Conservation (phyloP, 1,140 invertebrate species). For the Trachymyrmex cornetzi region DNA sequence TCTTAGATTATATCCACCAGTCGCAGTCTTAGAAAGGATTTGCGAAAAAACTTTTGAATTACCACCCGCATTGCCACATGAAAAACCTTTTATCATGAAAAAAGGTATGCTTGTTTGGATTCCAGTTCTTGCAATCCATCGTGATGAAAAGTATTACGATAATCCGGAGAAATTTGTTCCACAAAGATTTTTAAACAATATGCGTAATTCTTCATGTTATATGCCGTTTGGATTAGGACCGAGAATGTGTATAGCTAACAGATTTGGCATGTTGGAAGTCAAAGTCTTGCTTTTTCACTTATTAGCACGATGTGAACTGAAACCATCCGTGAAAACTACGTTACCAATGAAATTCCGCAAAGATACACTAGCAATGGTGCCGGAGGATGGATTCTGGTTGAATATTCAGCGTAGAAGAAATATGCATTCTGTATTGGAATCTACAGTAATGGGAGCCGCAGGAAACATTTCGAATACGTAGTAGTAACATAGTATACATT, state of each 20-base stretch:
- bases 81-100: slow-evolving; percentile 29
- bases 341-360: slow-evolving; percentile 18
- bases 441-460: background rate
- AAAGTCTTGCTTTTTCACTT: slow-evolving; percentile 61
- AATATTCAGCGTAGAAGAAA: slow-evolving; percentile 54
- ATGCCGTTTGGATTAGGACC: slow-evolving; percentile 62
- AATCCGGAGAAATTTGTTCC: slow-evolving; percentile 48
- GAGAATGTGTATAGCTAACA: slow-evolving; percentile 66
- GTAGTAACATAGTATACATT: background rate
- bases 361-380: background rate
- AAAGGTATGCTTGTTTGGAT: slow-evolving; percentile 40
- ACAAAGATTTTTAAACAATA: slow-evolving; percentile 47
- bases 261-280: slow-evolving; percentile 46
- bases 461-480: background rate
- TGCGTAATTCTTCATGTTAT: background rate
- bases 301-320: slow-evolving; percentile 43
- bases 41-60: slow-evolving; percentile 84
- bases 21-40: slow-evolving; percentile 83
- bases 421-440: background rate
- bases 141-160: slow-evolving; percentile 51
- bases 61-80: slow-evolving; percentile 45
- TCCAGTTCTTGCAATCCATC: slow-evolving; percentile 7
- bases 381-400: slow-evolving; percentile 79
- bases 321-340: background rate
- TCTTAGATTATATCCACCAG: slow-evolving; percentile 87